These are phyloP conservation scores for Quadriops clusia DNA, from an alignment of 2,888 invertebrate species.

Conservation along the genomic window DNA sequence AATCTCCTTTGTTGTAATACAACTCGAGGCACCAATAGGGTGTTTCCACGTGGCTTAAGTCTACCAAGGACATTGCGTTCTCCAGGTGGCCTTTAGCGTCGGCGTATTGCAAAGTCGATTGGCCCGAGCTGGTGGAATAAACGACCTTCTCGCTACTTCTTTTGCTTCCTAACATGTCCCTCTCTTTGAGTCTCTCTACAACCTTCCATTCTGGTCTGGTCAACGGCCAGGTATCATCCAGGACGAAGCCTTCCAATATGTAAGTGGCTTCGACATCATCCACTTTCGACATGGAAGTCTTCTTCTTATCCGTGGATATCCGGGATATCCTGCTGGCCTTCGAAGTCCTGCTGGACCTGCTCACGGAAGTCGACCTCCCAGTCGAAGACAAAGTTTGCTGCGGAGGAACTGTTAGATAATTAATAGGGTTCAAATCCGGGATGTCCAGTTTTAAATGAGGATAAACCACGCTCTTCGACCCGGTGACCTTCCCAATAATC, in stretches of 20 bases:
- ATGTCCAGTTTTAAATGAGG: slow-evolving; percentile 13
- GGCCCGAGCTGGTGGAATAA: no score
- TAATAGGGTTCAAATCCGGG: neutral
- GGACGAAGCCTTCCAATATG: slow-evolving; percentile 27
- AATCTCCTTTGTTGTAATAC: slow-evolving; percentile 17
- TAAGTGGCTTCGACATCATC: slow-evolving; percentile 15
- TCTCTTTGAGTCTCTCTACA: slow-evolving; percentile 21
- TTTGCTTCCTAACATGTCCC: slow-evolving; percentile 11
- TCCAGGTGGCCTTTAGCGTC: no score
- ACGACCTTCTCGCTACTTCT: no score
- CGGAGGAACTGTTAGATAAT: no score
- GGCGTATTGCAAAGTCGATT: no score
- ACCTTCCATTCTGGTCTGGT: slow-evolving; percentile 31
- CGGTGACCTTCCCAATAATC: slow-evolving; percentile 15
- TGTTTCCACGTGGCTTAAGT: slow-evolving; percentile 10
- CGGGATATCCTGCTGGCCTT: no score
- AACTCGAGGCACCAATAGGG: slow-evolving; percentile 25
- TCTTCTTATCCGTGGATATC: no score
- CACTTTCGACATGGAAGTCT: slow-evolving; percentile 10
- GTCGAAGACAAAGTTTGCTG: neutral
- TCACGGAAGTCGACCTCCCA: slow-evolving; percentile 3
- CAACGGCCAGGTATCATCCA: slow-evolving; percentile 35
- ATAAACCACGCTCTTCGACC: slow-evolving; percentile 15
- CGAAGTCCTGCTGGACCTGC: slow-evolving; percentile 1
- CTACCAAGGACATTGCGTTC: no score